phyloP scores from a whole-genome alignment of 2,797 vertebrate genomes.

The Picus viridis region DNA sequence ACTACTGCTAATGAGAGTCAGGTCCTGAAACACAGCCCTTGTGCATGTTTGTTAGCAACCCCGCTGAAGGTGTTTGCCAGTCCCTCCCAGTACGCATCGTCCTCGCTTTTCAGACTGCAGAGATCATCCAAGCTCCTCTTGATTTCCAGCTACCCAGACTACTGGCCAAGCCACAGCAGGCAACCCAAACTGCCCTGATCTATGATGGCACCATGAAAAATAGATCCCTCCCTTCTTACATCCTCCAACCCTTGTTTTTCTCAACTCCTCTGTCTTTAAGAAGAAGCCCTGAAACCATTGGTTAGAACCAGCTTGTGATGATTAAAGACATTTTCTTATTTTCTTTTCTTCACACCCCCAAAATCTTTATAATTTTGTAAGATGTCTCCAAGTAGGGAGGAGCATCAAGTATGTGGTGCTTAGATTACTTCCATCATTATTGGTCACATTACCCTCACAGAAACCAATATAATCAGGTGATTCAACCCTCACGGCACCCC shows the following conservation, averaged over 20 bases:
- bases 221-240: not conserved
- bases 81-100: not conserved
- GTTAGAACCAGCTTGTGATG: not conserved
- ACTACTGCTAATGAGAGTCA: constrained; percentile 48
- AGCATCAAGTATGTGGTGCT: not conserved
- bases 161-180: not conserved
- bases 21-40: not conserved
- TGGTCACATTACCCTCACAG: not conserved
- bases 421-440: not conserved
- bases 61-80: not conserved
- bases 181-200: not conserved
- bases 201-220: not conserved
- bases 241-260: fast-evolving
- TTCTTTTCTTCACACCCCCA: not conserved
- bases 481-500: not conserved
- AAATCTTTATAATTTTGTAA: not conserved
- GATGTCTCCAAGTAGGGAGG: not conserved
- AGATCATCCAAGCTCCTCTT: not conserved
- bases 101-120: fast-evolving
- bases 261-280: not conserved
- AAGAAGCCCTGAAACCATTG: not conserved
- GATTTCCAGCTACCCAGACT: not conserved
- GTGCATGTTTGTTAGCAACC: not conserved
- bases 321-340: not conserved
- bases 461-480: not conserved